phyloP scores from a whole-genome alignment of 2,888 invertebrate species.

The Abrostola tripartita region DNA sequence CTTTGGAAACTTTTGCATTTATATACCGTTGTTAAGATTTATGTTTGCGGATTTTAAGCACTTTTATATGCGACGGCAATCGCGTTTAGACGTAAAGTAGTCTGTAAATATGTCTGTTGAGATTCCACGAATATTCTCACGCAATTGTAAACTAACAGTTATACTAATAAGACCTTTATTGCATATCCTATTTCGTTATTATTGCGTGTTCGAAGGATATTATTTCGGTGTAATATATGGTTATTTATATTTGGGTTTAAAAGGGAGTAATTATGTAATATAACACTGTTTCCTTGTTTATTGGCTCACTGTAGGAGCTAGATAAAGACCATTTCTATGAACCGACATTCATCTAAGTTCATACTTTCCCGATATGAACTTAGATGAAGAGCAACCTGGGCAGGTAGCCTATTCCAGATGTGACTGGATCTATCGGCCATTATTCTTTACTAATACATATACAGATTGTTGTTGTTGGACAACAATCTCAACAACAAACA shows the following conservation, averaged over 20 bases:
- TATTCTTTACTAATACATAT: too few relatives aligned
- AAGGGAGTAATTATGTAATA: background rate
- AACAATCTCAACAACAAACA: too few relatives aligned
- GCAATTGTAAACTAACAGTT: constrained; percentile 24
- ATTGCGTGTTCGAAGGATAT: constrained; percentile 3
- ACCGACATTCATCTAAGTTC: too few relatives aligned
- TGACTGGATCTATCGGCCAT: too few relatives aligned
- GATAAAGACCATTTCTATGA: background rate
- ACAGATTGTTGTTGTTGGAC: too few relatives aligned
- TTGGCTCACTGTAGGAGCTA: background rate
- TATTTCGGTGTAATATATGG: constrained; percentile 1
- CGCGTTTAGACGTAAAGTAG: constrained; percentile 19
- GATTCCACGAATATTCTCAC: constrained; percentile 22
- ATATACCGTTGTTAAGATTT: constrained; percentile 32
- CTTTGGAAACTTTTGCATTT: constrained; percentile 18
- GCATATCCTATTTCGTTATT: constrained; percentile 4
- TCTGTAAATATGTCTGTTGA: constrained; percentile 27
- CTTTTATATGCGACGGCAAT: constrained; percentile 29
- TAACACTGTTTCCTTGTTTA: background rate
- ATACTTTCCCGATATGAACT: too few relatives aligned
- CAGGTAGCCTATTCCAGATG: too few relatives aligned
- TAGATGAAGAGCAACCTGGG: too few relatives aligned
- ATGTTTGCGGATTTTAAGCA: constrained; percentile 15
- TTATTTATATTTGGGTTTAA: constrained; percentile 1
- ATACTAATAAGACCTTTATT: constrained; percentile 25